Evolutionary conservation across 2,888 invertebrate genomes (phyloP), one percentile per base, ranked within the genome.

Genomic region (Melipona bicolor): DNA sequence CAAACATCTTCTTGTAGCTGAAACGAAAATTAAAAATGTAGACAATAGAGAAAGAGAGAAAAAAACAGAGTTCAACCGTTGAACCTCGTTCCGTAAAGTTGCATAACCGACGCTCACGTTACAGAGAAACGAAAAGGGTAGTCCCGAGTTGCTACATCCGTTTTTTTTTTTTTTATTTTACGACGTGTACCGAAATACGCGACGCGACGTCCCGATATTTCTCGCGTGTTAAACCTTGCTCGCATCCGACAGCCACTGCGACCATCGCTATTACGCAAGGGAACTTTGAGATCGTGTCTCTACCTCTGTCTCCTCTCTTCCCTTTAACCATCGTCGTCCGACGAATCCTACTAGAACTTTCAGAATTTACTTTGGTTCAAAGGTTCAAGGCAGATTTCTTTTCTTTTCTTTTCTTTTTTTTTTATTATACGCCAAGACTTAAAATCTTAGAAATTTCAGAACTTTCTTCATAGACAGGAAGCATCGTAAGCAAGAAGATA

Each of bases 181-280:
- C 65, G 69, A 81, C 13, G 17, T 21, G 36, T 61, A 71, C 81
- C 52, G 70, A 65, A 81, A 82, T 75, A 75, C 61, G 62, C 56
- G 59, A 65, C 65, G 54, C 36, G 1, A 13, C 9, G 64, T 27
- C 21, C 27, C 36, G 52, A 15, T 56, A 67, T 81, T 72, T 72
- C 79, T 68, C 67, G 71, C 50, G 54, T 21, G 67, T 72, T 59
- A 61, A 61, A 81, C 67, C 72, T 78, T 68, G 54, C 43, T 72
- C 67, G 65, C 36, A 65, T 71, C n/a, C 65, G 9, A 52, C 36
- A 78, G 70, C 52, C 27, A 67, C 59, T 19, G 67, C 5, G 52
- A 49, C 5, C 27, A 24, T 21, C 54, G 56, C 36, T 56, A 59
- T 80, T 70, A 52, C 78, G 64, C 70, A 78, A 43, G 49, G 72